phyloP scores from a whole-genome alignment of 2,113 vertebrate genomes.

The Salvelinus alpinus region DNA sequence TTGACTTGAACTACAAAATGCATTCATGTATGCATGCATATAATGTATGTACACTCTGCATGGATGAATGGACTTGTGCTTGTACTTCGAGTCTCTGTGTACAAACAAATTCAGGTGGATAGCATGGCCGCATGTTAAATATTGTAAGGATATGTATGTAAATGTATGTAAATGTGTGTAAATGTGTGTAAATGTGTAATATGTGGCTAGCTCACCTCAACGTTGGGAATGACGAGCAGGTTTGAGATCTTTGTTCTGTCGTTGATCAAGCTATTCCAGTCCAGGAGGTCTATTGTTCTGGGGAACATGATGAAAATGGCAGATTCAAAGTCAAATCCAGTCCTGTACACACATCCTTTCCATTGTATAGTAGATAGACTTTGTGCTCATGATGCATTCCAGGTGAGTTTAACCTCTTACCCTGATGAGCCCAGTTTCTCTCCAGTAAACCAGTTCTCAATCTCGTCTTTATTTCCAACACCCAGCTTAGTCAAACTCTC shows the following conservation, averaged over 20 bases:
- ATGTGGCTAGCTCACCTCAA: constrained; percentile 71
- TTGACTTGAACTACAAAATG: neutral
- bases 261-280: constrained; percentile 87
- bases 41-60: neutral
- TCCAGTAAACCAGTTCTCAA: constrained; percentile 77
- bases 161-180: neutral
- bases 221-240: constrained; percentile 84
- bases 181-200: neutral
- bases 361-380: neutral
- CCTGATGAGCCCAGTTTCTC: constrained; percentile 71
- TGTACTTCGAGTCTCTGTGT: neutral
- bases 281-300: constrained; percentile 87
- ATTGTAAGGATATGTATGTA: neutral
- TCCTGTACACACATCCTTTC: neutral
- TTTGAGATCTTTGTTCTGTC: constrained; percentile 76
- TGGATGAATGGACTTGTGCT: neutral
- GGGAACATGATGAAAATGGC: neutral
- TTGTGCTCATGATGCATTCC: neutral
- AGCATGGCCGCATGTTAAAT: neutral
- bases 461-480: constrained; percentile 71
- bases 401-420: constrained; percentile 66
- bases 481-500: constrained; percentile 81
- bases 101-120: neutral
- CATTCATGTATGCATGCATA: neutral
- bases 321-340: neutral